A percentile compares a stretch with the other conserved stretches of the same genome.
phyloP scores from a whole-genome alignment of 2,113 vertebrate species.

The Menidia beryllina region DNA sequence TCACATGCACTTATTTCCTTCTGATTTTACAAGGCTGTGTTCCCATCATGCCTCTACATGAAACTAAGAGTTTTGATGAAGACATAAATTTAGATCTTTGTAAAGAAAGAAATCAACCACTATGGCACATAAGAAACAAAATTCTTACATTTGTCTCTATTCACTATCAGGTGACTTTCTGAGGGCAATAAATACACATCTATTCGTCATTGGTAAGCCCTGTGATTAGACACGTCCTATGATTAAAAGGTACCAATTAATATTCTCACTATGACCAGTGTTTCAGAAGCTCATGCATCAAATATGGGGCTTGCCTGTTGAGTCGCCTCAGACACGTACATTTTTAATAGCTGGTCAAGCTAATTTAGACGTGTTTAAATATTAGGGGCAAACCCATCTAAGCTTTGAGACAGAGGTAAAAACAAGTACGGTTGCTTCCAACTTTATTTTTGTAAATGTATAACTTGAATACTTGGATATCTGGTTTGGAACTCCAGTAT shows the following conservation, averaged over 20 bases:
- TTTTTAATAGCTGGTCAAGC: conserved; percentile 17
- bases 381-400: conserved; percentile 7
- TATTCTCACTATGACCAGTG: conserved; percentile 65
- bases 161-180: conserved; percentile 79
- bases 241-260: conserved; percentile 4
- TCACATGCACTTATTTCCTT: conserved; percentile 76
- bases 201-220: too few relatives aligned
- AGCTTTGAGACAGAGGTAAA: conserved; percentile 3
- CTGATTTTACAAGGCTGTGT: conserved; percentile 69
- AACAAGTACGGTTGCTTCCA: neutral
- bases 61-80: conserved; percentile 75
- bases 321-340: conserved; percentile 21
- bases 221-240: too few relatives aligned
- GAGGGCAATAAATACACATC: conserved; percentile 72
- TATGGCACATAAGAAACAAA: too few relatives aligned
- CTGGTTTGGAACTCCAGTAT: neutral
- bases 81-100: conserved; percentile 65
- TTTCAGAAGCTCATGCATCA: conserved; percentile 52
- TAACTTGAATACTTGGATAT: neutral
- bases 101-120: too few relatives aligned
- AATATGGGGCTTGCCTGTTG: conserved; percentile 26
- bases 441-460: conserved; percentile 23
- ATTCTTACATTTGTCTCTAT: too few relatives aligned
- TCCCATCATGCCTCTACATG: conserved; percentile 61
- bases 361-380: conserved; percentile 4